Evolutionary conservation across 2,113 vertebrate genomes (phyloP).

Genomic region (Podilymbus podiceps): DNA sequence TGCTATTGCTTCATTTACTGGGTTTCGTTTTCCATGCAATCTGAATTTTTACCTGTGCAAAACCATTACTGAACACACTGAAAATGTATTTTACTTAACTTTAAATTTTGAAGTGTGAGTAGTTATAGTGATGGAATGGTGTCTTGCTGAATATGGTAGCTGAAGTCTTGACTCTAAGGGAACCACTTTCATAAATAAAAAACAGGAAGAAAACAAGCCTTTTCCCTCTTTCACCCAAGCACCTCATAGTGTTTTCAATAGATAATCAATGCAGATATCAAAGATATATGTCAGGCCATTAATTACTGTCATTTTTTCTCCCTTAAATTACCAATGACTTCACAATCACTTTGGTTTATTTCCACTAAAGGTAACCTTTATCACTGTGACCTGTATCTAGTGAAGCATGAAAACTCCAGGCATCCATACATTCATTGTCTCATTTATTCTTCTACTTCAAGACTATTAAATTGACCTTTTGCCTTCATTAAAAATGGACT

Average conservation of each 20-base stretch:
- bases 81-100: background rate
- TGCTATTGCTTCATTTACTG: background rate
- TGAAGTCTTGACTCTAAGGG: background rate
- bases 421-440: background rate
- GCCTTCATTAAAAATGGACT: slow-evolving; percentile 41
- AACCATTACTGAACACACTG: background rate
- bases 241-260: background rate
- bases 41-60: background rate
- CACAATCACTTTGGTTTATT: slow-evolving; percentile 16
- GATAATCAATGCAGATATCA: background rate
- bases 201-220: background rate
- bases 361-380: slow-evolving; percentile 21
- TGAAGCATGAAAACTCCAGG: slow-evolving; percentile 34
- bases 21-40: background rate
- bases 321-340: background rate
- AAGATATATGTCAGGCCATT: background rate
- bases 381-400: background rate
- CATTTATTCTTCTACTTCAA: slow-evolving; percentile 42
- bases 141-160: background rate
- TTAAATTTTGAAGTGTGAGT: background rate
- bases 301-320: background rate
- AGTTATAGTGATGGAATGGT: background rate
- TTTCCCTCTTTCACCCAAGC: background rate
- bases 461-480: slow-evolving; percentile 52
- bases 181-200: background rate